Evolutionary conservation across 2,797 vertebrate species (phyloP).

Genomic region (Rallus crepitans): DNA sequence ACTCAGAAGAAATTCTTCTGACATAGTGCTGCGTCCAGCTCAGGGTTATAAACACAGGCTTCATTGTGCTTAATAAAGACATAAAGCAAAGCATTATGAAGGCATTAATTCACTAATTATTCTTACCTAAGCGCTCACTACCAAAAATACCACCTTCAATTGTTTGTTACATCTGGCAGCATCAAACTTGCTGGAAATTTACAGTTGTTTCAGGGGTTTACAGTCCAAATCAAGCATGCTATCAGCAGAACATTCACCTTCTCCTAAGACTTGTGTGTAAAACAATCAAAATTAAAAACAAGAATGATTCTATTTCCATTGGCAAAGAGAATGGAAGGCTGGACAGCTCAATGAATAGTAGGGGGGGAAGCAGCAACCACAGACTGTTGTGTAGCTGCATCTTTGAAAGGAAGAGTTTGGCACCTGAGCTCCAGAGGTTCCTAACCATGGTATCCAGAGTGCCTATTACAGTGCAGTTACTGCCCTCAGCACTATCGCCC

Average conservation of each 20-base stretch:
- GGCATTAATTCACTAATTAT: neutral
- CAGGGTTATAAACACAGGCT: neutral
- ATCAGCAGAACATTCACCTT: neutral
- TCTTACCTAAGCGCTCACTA: neutral
- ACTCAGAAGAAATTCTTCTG: neutral
- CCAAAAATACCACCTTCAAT: neutral
- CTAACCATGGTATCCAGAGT: neutral
- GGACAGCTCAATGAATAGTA: neutral
- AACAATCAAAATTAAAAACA: neutral
- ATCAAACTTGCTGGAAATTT: neutral
- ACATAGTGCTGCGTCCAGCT: neutral
- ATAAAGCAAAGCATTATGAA: neutral
- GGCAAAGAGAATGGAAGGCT: neutral
- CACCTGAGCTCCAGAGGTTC: neutral
- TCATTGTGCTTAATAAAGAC: neutral
- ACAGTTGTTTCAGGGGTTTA: neutral
- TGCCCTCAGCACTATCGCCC: rapidly evolving
- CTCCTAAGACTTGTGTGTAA: neutral
- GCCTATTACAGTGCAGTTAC: rapidly evolving
- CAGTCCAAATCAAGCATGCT: neutral
- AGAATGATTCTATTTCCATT: neutral
- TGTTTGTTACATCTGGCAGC: neutral
- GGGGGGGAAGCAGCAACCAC: too few relatives aligned
- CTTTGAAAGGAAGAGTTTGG: neutral
- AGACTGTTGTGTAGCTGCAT: neutral